Evolutionary conservation across 2,797 vertebrate genomes (phyloP).

Genomic region (Neoniphon sammara): DNA sequence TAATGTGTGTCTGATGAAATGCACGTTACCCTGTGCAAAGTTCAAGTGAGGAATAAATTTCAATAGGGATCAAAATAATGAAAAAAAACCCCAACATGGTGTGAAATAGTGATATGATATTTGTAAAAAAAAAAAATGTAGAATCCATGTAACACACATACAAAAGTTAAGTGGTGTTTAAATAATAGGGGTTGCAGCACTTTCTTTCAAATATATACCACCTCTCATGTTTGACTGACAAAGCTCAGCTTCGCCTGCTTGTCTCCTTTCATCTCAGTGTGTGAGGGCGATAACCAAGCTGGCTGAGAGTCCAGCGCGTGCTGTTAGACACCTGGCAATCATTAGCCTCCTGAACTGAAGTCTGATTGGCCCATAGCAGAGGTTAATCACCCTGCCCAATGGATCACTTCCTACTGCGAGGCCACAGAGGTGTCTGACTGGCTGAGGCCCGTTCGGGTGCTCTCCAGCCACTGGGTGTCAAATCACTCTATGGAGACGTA

Average conservation of each 20-base stretch:
- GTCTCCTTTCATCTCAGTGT: slow-evolving; percentile 47
- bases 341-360: slow-evolving; percentile 66
- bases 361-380: slow-evolving; percentile 69
- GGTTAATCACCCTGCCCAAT: slow-evolving; percentile 73
- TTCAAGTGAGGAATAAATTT: slow-evolving; percentile 8
- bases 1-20: slow-evolving; percentile 26
- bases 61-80: neutral
- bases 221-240: slow-evolving; percentile 37
- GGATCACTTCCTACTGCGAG: slow-evolving; percentile 56
- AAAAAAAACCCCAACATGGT: neutral
- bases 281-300: slow-evolving; percentile 22
- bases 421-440: slow-evolving; percentile 46
- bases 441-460: slow-evolving; percentile 25
- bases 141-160: no score
- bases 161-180: neutral
- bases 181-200: slow-evolving; percentile 1
- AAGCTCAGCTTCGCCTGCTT: slow-evolving; percentile 7
- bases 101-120: slow-evolving; percentile 1
- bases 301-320: slow-evolving; percentile 28
- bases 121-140: neutral
- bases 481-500: slow-evolving; percentile 3
- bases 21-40: slow-evolving; percentile 26
- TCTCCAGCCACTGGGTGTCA: slow-evolving; percentile 32
- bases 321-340: slow-evolving; percentile 71
- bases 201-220: slow-evolving; percentile 4